Conservation (phyloP, 2,888 invertebrate species). For the Limnephilus auricula region DNA sequence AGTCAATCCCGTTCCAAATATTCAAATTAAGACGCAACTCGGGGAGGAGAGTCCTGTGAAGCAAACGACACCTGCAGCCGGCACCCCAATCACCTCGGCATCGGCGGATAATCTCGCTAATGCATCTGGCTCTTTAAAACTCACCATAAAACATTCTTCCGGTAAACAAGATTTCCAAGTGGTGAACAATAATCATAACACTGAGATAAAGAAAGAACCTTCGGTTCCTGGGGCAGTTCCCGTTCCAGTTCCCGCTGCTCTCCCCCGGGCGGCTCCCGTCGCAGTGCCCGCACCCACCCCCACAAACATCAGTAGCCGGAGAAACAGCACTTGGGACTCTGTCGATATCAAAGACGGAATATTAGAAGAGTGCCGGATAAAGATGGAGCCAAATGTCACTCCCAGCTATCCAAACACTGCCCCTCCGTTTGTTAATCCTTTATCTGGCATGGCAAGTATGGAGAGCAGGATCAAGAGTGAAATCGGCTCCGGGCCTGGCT, state of each 20-base stretch:
- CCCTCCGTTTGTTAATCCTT: slow-evolving; percentile 15
- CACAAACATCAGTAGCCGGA: not conserved
- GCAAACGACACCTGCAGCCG: not conserved
- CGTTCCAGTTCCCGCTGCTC: not conserved
- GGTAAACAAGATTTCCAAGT: slow-evolving; percentile 60
- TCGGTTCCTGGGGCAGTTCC: not conserved
- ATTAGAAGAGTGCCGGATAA: slow-evolving; percentile 56
- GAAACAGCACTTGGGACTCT: slow-evolving; percentile 29
- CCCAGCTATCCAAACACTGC: not conserved
- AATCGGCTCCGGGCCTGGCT: slow-evolving; percentile 43
- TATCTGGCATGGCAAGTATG: slow-evolving; percentile 20
- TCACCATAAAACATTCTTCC: slow-evolving; percentile 61
- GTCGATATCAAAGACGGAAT: slow-evolving; percentile 61
- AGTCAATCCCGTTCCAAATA: slow-evolving; percentile 61
- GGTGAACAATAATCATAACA: slow-evolving; percentile 39
- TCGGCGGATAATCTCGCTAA: not conserved
- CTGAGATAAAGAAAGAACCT: slow-evolving; percentile 47
- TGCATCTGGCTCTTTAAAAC: slow-evolving; percentile 53
- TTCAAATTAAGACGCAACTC: not conserved
- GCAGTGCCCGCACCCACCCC: not conserved
- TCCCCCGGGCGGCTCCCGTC: not conserved
- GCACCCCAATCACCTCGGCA: not conserved
- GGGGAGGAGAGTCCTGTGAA: not conserved
- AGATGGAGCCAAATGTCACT: slow-evolving; percentile 53
- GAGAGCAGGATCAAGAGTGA: slow-evolving; percentile 59